Base-by-base conservation (phyloP, 2,113 vertebrate genomes). In the Leptocoma aspasia region DNA sequence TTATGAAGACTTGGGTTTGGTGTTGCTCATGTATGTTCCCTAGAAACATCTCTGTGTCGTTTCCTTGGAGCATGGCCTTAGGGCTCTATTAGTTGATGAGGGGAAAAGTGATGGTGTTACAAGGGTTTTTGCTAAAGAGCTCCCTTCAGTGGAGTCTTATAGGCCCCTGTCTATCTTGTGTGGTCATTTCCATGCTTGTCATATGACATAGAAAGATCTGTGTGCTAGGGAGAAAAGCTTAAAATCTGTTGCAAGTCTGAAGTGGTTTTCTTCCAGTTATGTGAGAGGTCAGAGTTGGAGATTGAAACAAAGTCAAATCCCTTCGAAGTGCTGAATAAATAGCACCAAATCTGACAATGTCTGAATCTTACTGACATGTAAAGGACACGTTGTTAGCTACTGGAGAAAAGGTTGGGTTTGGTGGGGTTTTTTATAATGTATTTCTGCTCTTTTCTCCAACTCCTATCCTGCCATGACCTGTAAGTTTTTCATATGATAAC, bases 241-340 rank as follows among this genome's bases (percentile, higher is more conserved):
- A 52, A 89, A 86, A 82, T 76, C 21, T 66, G 15, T 82, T 91
- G 53, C 45, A 94, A 49, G 39, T 68, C 53, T 82, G 86, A 89
- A 82, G 49, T 30, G 21, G 35, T 78, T 94, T 82, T 92, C 37
- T 68, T 76, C 61, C 59, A 76, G 20, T 84, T 92, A 77, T 6
- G 9, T 23, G 59, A 60, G 65, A 82, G 70, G 75, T 86, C 53
- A 39, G 56, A 85, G 56, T 12, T 69, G 78, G 73, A 91, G 65
- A 26, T 56, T 79, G 65, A 86, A 84, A 76, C 1, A 2, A 84
- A 89, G 53, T 64, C 21, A 78, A 41, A 89, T 85, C 50, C 49
- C 56, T 89, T 94, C 94, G 69, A 96, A 89, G 49, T 65, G 53
- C 61, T 89, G 91, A 92, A 86, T 89, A 94, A 89, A 82, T 28